A percentile compares a stretch with the other conserved stretches of the same genome.
Conservation (phyloP, 2,113 vertebrate genomes). For the Cheirogaleus medius region DNA sequence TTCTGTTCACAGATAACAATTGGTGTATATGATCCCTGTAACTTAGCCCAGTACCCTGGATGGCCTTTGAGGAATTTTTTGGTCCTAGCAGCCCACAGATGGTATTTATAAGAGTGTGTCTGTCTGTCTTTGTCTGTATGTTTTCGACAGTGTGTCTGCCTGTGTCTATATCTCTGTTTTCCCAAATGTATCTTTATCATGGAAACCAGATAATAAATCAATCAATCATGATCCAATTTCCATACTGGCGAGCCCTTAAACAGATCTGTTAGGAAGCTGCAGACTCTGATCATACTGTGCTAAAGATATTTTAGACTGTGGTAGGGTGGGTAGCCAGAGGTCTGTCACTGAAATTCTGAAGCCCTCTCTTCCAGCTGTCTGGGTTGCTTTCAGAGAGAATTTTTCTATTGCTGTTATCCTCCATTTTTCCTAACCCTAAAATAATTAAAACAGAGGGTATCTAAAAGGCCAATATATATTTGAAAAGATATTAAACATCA, state of each 20-base stretch:
- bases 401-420: not conserved
- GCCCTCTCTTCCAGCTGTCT: not conserved
- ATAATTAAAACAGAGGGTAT: not conserved
- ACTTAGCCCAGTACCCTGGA: conserved; percentile 95
- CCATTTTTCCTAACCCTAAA: not conserved
- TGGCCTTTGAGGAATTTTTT: conserved; percentile 98
- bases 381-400: not conserved
- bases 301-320: not conserved
- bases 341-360: not conserved
- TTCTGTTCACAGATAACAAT: conserved; percentile 90
- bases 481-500: not conserved
- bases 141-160: not conserved
- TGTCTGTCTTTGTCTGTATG: not conserved
- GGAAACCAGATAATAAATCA: conserved; percentile 23
- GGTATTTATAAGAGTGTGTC: conserved; percentile 86
- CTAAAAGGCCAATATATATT: not conserved
- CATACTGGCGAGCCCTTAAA: not conserved
- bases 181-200: not conserved
- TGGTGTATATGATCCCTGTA: conserved; percentile 96
- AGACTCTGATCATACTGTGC: not conserved
- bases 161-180: not conserved
- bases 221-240: not conserved
- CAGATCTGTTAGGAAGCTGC: not conserved
- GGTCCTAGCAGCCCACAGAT: conserved; percentile 90
- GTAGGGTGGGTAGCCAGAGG: not conserved